Conservation (phyloP, 2,113 vertebrate species). For the Crypturellus undulatus region DNA sequence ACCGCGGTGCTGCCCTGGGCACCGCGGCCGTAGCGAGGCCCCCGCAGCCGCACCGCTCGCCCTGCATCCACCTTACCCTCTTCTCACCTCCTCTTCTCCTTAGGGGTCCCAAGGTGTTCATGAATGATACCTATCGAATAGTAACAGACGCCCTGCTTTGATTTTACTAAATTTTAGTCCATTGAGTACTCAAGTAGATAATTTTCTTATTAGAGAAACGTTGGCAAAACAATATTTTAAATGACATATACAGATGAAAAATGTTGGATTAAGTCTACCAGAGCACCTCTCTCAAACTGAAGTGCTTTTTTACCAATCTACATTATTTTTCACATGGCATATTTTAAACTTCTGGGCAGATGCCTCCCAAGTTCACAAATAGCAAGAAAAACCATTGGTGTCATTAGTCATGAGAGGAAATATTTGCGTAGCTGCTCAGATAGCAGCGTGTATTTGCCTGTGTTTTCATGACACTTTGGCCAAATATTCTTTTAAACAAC, state of each 20-base stretch:
- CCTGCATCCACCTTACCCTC: background rate
- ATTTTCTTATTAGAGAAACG: background rate
- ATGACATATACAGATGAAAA: background rate
- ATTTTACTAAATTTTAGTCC: background rate
- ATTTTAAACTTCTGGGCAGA: background rate
- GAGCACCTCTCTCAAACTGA: background rate
- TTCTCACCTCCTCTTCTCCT: background rate
- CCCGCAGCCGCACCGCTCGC: background rate
- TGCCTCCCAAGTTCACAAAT: background rate
- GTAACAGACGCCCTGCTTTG: background rate
- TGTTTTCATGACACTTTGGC: background rate
- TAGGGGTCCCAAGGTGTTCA: background rate
- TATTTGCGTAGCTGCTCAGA: conserved; percentile 17
- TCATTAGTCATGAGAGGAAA: conserved; percentile 36
- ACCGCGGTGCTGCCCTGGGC: background rate
- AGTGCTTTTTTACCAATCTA: background rate
- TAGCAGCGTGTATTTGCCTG: conserved; percentile 44
- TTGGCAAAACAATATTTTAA: background rate
- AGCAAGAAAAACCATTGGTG: background rate
- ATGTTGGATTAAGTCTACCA: background rate
- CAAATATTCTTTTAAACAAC: background rate
- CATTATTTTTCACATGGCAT: background rate
- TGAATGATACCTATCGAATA: fast-evolving
- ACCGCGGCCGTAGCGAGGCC: background rate
- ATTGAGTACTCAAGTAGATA: background rate